A percentile compares a stretch with the other conserved stretches of the same genome.
Evolutionary conservation across 2,888 invertebrate genomes (phyloP).

Genomic region (Lepidocyrtoides sp.): DNA sequence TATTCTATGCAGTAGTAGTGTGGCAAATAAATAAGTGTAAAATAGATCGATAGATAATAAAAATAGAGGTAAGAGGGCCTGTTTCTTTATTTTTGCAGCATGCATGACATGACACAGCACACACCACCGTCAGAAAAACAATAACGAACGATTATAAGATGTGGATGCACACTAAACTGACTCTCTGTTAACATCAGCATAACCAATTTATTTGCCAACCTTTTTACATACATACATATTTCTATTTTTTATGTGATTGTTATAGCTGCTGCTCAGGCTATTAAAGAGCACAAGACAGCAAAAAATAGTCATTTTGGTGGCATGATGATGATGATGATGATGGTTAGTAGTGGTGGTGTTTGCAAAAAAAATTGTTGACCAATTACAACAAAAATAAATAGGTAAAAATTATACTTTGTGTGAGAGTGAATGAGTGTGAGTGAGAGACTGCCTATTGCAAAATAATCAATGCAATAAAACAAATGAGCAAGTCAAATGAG

Average conservation of each 20-base stretch:
- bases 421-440: conserved; percentile 3
- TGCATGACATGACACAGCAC: conserved; percentile 54
- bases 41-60: conserved; percentile 33
- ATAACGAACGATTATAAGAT: neutral
- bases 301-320: conserved; percentile 17
- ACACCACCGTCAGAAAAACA: neutral
- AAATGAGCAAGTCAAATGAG: conserved; percentile 46
- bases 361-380: conserved; percentile 57
- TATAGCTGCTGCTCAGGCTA: neutral
- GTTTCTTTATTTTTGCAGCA: conserved; percentile 18
- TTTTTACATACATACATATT: conserved; percentile 40
- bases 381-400: conserved; percentile 27
- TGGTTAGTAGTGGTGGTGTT: conserved; percentile 21
- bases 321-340: neutral
- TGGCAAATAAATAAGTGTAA: conserved; percentile 25
- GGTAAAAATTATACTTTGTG: conserved; percentile 18
- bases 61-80: neutral
- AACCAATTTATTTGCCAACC: conserved; percentile 68
- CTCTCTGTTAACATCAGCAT: conserved; percentile 52
- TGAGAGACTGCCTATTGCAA: conserved; percentile 26
- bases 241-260: neutral
- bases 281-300: neutral
- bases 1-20: conserved; percentile 22
- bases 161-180: conserved; percentile 18
- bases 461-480: conserved; percentile 52